Base-by-base conservation (phyloP, 2,113 vertebrate genomes). In the Hucho hucho region DNA sequence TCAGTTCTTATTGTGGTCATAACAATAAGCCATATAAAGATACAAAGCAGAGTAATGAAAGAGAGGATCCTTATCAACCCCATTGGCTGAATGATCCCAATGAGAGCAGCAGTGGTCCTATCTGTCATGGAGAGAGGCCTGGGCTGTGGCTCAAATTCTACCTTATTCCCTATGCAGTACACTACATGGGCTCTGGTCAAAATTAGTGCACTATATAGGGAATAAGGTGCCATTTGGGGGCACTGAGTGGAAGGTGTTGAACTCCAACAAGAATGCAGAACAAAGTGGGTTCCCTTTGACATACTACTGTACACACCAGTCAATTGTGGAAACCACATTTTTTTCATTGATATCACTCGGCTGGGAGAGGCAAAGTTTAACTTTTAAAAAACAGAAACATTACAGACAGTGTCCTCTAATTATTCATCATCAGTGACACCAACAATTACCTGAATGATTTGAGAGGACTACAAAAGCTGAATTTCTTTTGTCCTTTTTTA, bases 1-100 rank as follows among this genome's bases (percentile, higher is more conserved):
- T 6, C 74, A 70, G 75, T 53, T 72, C 73, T 86, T 87, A 78
- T 85, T 82, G 87, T 78, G 86, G 83, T 84, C 79, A 64, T 64
- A 67, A 32, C 75, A 68, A 12, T 28, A 29, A 71, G 16, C 75
- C 79, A 80, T 85, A 87, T 79, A 75, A 75, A 83, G 71, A 74
- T 82, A 83, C 75, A 81, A 82, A 70, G 73, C 77, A 64, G 72
- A 53, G 68, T 68, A 72, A 79, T 77, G 74, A 76, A 75, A 49
- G 25, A 2, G 9, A 74, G 79, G 80, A 69, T 81, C 65, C 79
- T 83, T 64, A 79, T 73, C 67, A 86, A 81, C 71, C 75, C 58
- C 29, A 68, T 70, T 53, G 67, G 67, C 73, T 25, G 75, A 32
- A 56, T 79, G 72, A 79, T 72, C 73, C 70, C 80, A 75, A 65